Conservation (phyloP, 2,888 invertebrate species). For the Helobdella robusta region DNA sequence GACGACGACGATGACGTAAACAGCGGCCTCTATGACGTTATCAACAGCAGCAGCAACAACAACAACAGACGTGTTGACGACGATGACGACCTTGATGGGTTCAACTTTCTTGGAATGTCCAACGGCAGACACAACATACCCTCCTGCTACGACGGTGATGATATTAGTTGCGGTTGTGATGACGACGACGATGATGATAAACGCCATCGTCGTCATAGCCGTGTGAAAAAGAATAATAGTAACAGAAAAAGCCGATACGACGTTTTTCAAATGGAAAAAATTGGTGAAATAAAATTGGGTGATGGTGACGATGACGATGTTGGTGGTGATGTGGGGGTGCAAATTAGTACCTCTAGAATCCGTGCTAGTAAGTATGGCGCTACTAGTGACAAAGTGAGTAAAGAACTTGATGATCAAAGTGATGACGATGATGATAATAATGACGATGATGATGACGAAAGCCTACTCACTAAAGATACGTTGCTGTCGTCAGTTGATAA, state of each 20-base stretch:
- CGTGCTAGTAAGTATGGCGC: neutral
- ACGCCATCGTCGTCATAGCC: no score
- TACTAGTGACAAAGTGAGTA: neutral
- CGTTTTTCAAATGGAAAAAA: no score
- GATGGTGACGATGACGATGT: neutral
- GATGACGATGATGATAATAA: slow-evolving; percentile 8
- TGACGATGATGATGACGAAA: slow-evolving; percentile 6
- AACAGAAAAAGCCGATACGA: no score
- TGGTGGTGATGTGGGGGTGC: neutral
- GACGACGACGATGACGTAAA: slow-evolving; percentile 14
- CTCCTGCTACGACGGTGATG: slow-evolving; percentile 9
- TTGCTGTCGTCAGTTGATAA: neutral
- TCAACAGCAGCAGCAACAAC: neutral
- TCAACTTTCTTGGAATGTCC: neutral
- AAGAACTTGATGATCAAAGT: neutral
- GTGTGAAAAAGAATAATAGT: no score
- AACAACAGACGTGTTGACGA: neutral
- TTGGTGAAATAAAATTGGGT: no score
- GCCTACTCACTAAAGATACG: neutral
- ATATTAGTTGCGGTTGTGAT: neutral
- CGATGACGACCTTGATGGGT: neutral
- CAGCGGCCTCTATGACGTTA: no score
- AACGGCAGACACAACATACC: slow-evolving; percentile 12
- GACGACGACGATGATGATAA: neutral
- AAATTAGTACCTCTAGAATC: neutral